Conservation (phyloP, 2,113 vertebrate genomes). For the Phylloscopus trochilus region DNA sequence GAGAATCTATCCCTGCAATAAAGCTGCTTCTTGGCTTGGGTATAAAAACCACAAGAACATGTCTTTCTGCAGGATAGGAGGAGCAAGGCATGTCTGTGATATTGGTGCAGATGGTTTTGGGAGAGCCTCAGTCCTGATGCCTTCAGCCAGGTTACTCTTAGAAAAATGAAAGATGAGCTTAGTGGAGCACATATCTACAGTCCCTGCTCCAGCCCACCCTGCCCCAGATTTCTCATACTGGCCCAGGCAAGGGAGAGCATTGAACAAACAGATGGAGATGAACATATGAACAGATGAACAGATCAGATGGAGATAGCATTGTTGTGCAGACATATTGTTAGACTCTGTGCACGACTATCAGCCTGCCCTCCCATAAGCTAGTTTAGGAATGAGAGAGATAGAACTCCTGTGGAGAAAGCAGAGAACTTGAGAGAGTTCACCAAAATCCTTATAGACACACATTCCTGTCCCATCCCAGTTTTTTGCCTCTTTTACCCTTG, state of each 20-base stretch:
- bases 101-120: background rate
- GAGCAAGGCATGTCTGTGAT: background rate
- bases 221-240: background rate
- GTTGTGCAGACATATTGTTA: accelerated
- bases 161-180: background rate
- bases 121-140: background rate
- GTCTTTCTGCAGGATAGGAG: background rate
- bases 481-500: background rate
- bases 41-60: background rate
- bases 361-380: background rate
- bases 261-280: background rate
- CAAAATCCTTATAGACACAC: background rate
- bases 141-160: background rate
- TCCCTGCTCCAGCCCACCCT: background rate
- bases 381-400: background rate
- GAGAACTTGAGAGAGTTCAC: background rate
- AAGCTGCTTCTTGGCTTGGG: background rate
- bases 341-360: background rate
- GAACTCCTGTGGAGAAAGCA: background rate
- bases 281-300: too few relatives aligned
- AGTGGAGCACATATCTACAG: background rate
- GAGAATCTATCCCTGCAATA: background rate
- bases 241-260: background rate
- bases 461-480: background rate
- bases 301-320: background rate